Percentiles rank a stretch among this genome's conserved stretches.
Conservation (phyloP, 2,888 invertebrate genomes). For the Machimus atricapillus region DNA sequence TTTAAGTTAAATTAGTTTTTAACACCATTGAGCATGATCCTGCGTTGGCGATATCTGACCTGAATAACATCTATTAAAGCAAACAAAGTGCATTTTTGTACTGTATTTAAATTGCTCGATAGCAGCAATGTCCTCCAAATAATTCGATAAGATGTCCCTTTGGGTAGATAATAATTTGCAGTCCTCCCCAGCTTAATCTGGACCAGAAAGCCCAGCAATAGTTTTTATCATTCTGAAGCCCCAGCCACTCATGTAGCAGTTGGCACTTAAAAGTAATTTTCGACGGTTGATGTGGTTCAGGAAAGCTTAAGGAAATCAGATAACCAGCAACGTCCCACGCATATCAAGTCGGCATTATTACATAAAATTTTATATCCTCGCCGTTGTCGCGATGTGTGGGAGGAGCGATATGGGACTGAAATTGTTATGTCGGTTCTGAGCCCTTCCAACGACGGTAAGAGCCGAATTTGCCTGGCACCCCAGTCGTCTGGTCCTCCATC, state of each 20-base stretch:
- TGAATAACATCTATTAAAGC: too few relatives aligned
- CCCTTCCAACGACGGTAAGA: not conserved
- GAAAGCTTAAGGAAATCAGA: slow-evolving; percentile 30
- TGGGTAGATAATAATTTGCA: not conserved
- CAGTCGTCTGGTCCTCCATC: not conserved
- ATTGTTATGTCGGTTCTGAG: slow-evolving; percentile 6
- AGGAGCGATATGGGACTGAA: slow-evolving; percentile 15
- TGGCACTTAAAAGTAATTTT: slow-evolving; percentile 30
- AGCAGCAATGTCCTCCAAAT: not conserved
- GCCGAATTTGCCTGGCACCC: not conserved
- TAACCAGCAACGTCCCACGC: slow-evolving; percentile 19
- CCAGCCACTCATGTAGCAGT: not conserved
- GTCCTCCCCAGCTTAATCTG: not conserved
- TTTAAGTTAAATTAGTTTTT: too few relatives aligned
- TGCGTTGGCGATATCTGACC: too few relatives aligned
- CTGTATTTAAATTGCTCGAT: not conserved
- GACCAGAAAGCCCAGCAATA: not conserved
- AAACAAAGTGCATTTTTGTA: not conserved
- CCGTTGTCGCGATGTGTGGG: not conserved
- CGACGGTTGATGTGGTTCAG: not conserved
- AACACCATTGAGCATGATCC: too few relatives aligned
- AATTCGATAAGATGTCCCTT: not conserved
- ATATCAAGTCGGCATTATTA: slow-evolving; percentile 28
- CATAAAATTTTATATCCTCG: slow-evolving; percentile 30
- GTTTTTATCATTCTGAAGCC: not conserved